Evolutionary conservation across 92 coral and sea anemone species (phyloP), one percentile per base, ranked within the genome.

Genomic region (Zoanthus sansibaricus): DNA sequence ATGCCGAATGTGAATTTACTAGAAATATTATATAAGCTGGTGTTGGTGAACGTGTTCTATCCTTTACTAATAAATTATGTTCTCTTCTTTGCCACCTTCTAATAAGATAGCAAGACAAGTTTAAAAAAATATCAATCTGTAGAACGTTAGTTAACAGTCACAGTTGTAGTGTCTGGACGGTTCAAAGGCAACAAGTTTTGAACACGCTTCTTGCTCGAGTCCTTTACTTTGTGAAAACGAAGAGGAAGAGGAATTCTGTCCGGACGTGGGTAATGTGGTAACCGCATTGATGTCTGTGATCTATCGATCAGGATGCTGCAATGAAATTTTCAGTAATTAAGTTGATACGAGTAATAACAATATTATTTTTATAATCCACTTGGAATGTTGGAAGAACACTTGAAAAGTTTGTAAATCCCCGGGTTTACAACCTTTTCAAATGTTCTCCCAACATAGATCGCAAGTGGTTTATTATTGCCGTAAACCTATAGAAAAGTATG

Each of bases 181-280:
- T 90, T 93, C 54, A 80, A 77, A 76, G 92, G 87, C 45, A 88
- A 25, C 44, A 92, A 66, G 20, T 82, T 82, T 55, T 76, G 92
- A 64, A 86, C 85, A 55, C 95, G 87, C 83, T 90, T 92, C 80
- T 71, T 78, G 88, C 89, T 76, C 8, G 88, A 89, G 37, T 92
- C 91, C 88, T 83, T 94, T 71, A 86, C 52, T 71, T 89, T 94
- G 33, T 94, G 98, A 25, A 94, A 91, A 70, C 91, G 94, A 56
- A 78, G 86, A 51, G 97, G 95, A 58, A 92, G 87, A 66, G 98
- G 98, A 46, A 97, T 91, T 91, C 93, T 97, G 83, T 95, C 95
- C 21, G 94, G 95, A 37, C 95, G 94, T 32, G 98, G 91, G 83
- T 95, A 92, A 76, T 93, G 96, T 0, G 99, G 99, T 61, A 97